A percentile compares a stretch with the other conserved stretches of the same genome.
phyloP scores from a whole-genome alignment of 1,140 invertebrate species.

The Sinonovacula constricta region DNA sequence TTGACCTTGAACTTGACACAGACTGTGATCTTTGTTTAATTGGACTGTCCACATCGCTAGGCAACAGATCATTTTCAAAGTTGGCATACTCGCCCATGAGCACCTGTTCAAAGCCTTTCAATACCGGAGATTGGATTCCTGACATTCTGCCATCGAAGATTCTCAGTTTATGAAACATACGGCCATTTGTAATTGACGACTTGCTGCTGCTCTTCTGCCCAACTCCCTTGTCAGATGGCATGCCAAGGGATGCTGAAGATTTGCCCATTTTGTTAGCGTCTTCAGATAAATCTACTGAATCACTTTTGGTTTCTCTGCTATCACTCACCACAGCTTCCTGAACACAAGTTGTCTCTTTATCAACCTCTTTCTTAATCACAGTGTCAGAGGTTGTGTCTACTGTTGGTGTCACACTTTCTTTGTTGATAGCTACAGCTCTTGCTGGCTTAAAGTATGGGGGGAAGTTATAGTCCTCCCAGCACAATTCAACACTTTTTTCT shows the following conservation, averaged over 20 bases:
- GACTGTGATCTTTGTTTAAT: not conserved
- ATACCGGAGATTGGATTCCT: slow-evolving; percentile 11
- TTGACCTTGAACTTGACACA: not conserved
- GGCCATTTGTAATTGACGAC: no score
- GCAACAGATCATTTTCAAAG: slow-evolving; percentile 40
- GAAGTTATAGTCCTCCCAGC: slow-evolving; percentile 40
- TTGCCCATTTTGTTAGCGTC: not conserved
- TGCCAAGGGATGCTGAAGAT: not conserved
- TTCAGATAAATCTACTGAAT: not conserved
- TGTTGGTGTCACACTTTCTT: slow-evolving; percentile 25
- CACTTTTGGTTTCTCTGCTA: not conserved
- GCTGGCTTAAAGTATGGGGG: slow-evolving; percentile 27
- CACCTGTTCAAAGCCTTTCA: slow-evolving; percentile 37
- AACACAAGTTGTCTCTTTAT: no score
- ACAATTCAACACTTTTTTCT: slow-evolving; percentile 3
- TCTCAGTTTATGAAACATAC: slow-evolving; percentile 2
- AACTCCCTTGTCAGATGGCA: no score
- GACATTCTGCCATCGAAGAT: slow-evolving; percentile 1
- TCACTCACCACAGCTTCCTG: not conserved
- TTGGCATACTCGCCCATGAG: slow-evolving; percentile 39
- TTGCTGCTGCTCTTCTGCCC: no score
- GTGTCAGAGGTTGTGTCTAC: not conserved
- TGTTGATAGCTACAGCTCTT: slow-evolving; percentile 28
- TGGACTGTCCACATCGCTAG: not conserved
- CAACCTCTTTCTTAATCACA: not conserved